These are phyloP conservation scores for Trypoxylus dichotomus DNA, from an alignment of 1,140 invertebrate species.

Conservation along the genomic window DNA sequence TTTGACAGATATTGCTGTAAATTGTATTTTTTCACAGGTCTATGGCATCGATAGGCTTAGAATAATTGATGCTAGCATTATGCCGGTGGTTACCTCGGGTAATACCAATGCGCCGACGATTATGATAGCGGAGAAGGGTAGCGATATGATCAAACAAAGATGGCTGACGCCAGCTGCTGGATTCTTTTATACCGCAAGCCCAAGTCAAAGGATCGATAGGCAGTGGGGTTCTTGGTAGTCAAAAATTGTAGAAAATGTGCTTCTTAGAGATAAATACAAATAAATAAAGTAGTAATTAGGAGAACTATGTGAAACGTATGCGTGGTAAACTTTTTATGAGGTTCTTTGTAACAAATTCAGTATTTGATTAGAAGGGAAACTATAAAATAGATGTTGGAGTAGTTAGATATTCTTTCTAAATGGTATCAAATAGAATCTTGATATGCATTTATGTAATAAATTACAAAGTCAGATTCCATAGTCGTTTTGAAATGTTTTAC, in stretches of 20 bases:
- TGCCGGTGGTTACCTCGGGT: constrained; percentile 74
- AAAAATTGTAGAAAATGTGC: neutral
- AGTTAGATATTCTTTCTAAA: too few species aligned
- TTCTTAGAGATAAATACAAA: neutral
- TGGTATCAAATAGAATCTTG: too few species aligned
- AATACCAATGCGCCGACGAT: constrained; percentile 82
- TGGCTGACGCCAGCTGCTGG: constrained; percentile 57
- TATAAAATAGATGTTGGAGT: too few species aligned
- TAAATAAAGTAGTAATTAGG: too few species aligned
- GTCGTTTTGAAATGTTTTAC: too few species aligned
- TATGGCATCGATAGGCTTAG: constrained; percentile 71
- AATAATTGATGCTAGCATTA: constrained; percentile 78
- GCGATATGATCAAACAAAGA: constrained; percentile 75
- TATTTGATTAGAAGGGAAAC: too few species aligned
- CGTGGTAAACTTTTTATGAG: too few species aligned
- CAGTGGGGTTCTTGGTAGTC: constrained; percentile 45
- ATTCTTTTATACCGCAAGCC: constrained; percentile 44
- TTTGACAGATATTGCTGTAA: neutral
- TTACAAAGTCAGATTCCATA: too few species aligned
- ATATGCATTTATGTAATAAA: too few species aligned
- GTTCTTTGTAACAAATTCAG: too few species aligned
- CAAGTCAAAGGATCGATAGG: constrained; percentile 48
- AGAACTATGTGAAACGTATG: neutral
- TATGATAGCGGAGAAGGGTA: constrained; percentile 83
- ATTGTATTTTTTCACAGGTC: constrained; percentile 59